These are phyloP conservation scores for Camelus dromedarius DNA, from an alignment of 2,113 vertebrate genomes.

Conservation along the genomic window DNA sequence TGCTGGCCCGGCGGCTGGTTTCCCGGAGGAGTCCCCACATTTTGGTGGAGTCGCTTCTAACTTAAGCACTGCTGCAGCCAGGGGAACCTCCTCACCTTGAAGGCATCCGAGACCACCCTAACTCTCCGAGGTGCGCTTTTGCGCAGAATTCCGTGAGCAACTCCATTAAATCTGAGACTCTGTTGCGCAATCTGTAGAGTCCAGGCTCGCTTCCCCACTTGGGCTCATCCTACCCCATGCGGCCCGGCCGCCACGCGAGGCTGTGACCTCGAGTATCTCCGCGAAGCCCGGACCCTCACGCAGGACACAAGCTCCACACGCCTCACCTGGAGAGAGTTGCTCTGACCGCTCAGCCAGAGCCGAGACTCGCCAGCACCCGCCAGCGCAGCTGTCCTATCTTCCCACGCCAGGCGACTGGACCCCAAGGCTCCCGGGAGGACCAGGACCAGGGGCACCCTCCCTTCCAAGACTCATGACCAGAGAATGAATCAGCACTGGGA, in stretches of 20 bases:
- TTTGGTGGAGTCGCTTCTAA: background rate
- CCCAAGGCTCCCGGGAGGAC: background rate
- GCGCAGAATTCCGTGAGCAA: background rate
- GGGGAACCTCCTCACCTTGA: constrained; percentile 81
- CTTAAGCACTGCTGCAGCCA: constrained; percentile 79
- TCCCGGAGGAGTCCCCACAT: background rate
- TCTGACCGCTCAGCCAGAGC: background rate
- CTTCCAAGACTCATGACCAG: constrained; percentile 3
- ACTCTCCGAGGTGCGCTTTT: constrained; percentile 63
- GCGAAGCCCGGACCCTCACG: background rate
- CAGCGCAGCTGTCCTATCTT: background rate
- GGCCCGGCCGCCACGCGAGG: background rate
- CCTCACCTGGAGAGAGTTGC: background rate
- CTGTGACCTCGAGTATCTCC: background rate
- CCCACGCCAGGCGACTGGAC: background rate
- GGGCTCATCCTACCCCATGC: background rate
- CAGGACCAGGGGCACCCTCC: background rate
- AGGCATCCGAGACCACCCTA: constrained; percentile 80
- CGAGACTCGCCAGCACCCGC: background rate
- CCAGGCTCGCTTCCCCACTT: background rate
- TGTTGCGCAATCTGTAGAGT: constrained; percentile 81
- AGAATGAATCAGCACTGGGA: constrained; percentile 73
- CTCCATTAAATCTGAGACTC: constrained; percentile 80
- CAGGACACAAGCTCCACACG: background rate
- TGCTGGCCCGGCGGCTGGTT: background rate